Evolutionary conservation across 2,113 vertebrate species (phyloP).

Genomic region (Telmatochromis sp.): DNA sequence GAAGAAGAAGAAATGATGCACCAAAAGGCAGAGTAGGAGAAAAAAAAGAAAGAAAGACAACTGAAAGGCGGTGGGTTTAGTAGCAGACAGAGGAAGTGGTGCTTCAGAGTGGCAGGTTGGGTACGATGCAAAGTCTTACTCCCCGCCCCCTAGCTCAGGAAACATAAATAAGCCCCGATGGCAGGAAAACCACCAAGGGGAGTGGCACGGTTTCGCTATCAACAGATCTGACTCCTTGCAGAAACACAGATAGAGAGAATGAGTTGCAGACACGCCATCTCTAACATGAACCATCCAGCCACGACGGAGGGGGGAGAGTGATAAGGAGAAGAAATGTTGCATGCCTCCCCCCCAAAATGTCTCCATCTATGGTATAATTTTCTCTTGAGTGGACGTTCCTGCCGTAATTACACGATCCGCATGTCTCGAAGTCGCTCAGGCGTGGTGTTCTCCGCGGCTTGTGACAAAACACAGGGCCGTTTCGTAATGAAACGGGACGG

Average conservation of each 20-base stretch:
- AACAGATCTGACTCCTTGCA: slow-evolving; percentile 47
- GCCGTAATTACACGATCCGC: background rate
- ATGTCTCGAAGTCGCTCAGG: background rate
- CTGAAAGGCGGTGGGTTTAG: background rate
- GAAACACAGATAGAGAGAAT: slow-evolving; percentile 58
- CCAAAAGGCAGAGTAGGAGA: background rate
- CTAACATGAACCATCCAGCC: slow-evolving; percentile 54
- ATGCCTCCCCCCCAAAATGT: background rate
- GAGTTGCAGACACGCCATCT: slow-evolving; percentile 59
- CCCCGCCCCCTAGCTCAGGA: background rate
- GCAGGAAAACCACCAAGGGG: slow-evolving; percentile 65
- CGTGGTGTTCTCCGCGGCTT: background rate
- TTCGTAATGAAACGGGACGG: background rate
- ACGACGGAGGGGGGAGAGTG: background rate
- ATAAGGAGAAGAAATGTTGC: slow-evolving; percentile 30
- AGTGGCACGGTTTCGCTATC: slow-evolving; percentile 56
- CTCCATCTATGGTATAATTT: slow-evolving; percentile 7
- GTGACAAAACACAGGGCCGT: background rate
- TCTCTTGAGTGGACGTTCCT: slow-evolving; percentile 1
- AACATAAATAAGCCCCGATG: slow-evolving; percentile 56
- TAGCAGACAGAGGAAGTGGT: slow-evolving; percentile 53
- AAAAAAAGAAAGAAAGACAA: background rate
- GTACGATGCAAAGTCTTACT: slow-evolving; percentile 9
- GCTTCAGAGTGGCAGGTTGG: slow-evolving; percentile 49
- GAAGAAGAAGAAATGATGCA: background rate